Conservation (phyloP, 2,888 invertebrate genomes). For the Nephrocerus scutellatus region DNA sequence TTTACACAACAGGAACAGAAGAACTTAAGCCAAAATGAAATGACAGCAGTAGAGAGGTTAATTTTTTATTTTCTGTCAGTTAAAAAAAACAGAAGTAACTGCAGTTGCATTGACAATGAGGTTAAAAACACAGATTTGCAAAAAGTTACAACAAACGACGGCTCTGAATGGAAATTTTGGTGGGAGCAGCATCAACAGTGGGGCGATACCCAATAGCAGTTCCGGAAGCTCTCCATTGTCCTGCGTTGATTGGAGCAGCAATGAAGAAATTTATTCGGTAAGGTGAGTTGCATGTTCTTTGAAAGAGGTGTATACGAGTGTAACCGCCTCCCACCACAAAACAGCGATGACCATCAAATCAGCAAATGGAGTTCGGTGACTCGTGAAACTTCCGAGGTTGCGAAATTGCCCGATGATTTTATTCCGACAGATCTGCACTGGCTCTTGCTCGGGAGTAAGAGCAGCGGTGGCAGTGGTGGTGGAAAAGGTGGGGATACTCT, state of each 20-base stretch:
- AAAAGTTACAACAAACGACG: constrained; percentile 51
- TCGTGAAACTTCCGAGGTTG: constrained; percentile 67
- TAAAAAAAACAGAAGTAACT: too few relatives aligned
- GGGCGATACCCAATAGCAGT: not conserved
- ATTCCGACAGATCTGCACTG: constrained; percentile 88
- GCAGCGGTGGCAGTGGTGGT: constrained; percentile 42
- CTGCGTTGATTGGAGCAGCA: constrained; percentile 88
- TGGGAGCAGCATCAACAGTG: constrained; percentile 6
- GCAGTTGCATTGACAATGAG: too few relatives aligned
- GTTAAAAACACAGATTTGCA: constrained; percentile 70
- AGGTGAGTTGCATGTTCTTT: constrained; percentile 55
- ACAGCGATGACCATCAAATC: constrained; percentile 86
- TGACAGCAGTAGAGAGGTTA: too few relatives aligned
- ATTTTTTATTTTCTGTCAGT: too few relatives aligned
- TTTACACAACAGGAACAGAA: too few relatives aligned
- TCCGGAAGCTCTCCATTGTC: constrained; percentile 65
- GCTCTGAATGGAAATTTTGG: constrained; percentile 6
- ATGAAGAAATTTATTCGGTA: constrained; percentile 88
- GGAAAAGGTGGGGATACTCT: constrained; percentile 61
- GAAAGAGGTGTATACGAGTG: not conserved
- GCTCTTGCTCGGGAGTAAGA: constrained; percentile 50
- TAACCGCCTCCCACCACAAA: not conserved
- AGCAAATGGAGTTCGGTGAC: constrained; percentile 81
- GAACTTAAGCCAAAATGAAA: too few relatives aligned
- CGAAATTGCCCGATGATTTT: constrained; percentile 74